Percentiles rank a stretch among this genome's conserved stretches.
Conservation (phyloP, 2,113 vertebrate species). For the Xerus inauris region DNA sequence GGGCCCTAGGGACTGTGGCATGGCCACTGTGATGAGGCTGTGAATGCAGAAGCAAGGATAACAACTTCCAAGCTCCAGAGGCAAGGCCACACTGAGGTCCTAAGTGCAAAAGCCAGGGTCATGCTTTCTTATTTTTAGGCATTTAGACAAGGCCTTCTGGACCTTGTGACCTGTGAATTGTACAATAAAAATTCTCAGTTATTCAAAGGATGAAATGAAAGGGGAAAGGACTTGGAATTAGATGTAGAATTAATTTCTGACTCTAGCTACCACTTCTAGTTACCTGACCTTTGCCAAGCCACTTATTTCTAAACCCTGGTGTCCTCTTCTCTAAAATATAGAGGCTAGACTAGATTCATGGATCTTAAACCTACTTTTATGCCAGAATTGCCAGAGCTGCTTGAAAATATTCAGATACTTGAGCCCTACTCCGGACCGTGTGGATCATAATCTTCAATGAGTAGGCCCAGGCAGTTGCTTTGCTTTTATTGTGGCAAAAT, state of each 20-base stretch:
- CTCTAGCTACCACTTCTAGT: background rate
- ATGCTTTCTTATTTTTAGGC: background rate
- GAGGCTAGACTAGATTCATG: background rate
- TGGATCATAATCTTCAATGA: background rate
- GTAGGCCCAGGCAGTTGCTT: background rate
- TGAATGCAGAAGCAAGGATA: background rate
- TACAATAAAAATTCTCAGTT: background rate
- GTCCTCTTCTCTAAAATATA: background rate
- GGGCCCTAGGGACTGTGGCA: background rate
- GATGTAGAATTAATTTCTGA: background rate
- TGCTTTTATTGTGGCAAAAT: background rate
- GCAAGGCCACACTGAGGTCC: background rate
- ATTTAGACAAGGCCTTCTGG: background rate
- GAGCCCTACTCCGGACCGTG: background rate
- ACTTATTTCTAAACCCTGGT: background rate
- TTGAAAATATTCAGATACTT: background rate
- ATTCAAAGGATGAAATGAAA: background rate
- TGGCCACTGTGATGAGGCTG: background rate
- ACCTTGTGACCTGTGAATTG: background rate
- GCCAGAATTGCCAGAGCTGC: background rate
- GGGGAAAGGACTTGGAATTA: background rate
- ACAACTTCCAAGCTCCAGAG: background rate
- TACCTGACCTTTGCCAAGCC: background rate
- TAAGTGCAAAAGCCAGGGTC: background rate
- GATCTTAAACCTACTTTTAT: background rate